Evolutionary conservation across 2,888 invertebrate genomes (phyloP), one percentile per base, ranked within the genome.

Genomic region (Teleogryllus oceanicus): DNA sequence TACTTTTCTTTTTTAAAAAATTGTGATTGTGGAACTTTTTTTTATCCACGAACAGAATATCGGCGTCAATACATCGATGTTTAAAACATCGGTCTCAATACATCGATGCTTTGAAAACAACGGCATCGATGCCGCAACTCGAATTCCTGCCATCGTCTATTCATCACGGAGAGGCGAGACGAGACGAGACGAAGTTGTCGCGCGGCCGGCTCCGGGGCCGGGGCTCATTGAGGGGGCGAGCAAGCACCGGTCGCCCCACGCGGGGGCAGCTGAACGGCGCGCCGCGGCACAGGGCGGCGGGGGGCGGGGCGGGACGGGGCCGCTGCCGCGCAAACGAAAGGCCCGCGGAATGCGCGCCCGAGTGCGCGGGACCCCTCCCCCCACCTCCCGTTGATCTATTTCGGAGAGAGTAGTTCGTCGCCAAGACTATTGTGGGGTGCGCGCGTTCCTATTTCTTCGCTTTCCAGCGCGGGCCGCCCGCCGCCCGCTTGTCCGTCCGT

Each of bases 261-360:
- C 37, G 37, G 5, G 24, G 37, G 37, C 37, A 37, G 37, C 37
- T 37, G 37, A 37, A 37, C 37, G 21, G 21, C 21, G 21, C 21
- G 21, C 21, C 21, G 21, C 21, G 24, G 24, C 24, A 3, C 24
- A 37, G 62, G 62, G 3, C 51, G 51, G 16, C 12, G 62, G 37
- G 37, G 37, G 8, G 13, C 11, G 13, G n/a, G 62, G 16, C 11
- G n/a, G 4, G 16, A 4, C 16, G 10, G 62, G 13, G 62, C 3
- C 62, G 13, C 62, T 0, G n/a, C 62, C 62, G 62, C 12, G 62
- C 16, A 62, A 62, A 5, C 13, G 62, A 62, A 62, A 62, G 8
- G 62, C n/a, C 62, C n/a, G 62, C 62, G 62, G 62, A 62, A 62
- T 62, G 62, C 62, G 62, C 62, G 62, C 3, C 62, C n/a, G 62